These are phyloP conservation scores for Coenobita brevimanus DNA, from an alignment of 1,140 invertebrate species.

Conservation along the genomic window DNA sequence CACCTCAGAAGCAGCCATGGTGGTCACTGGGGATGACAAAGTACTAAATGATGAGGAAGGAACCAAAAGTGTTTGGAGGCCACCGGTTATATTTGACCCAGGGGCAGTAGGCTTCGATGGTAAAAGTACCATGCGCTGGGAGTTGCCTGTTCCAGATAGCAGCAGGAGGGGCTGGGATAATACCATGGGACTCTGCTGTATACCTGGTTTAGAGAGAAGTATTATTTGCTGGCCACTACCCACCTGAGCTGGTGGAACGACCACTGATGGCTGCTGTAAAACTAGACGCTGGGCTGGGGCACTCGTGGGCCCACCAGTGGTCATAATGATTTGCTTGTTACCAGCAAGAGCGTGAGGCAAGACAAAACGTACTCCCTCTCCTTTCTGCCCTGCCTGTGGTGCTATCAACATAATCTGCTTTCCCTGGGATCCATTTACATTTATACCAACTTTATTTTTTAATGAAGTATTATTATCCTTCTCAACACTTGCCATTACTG, in stretches of 20 bases:
- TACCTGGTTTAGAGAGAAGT: constrained; percentile 33
- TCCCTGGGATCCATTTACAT: not conserved
- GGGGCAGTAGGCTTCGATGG: not conserved
- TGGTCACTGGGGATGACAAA: too few species aligned
- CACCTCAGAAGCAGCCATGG: not conserved
- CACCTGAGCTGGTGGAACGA: constrained; percentile 40
- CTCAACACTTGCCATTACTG: not conserved
- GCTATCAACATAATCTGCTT: not conserved
- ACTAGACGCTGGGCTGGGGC: constrained; percentile 18
- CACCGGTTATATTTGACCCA: not conserved
- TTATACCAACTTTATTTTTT: constrained; percentile 9
- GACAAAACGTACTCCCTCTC: not conserved
- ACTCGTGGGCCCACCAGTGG: not conserved
- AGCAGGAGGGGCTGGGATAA: constrained; percentile 47
- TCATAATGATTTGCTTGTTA: too few species aligned
- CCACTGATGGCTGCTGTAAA: constrained; percentile 33
- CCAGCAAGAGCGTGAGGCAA: not conserved
- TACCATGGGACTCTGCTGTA: constrained; percentile 39
- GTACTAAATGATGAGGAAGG: not conserved
- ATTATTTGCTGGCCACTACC: constrained; percentile 33
- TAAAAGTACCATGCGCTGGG: constrained; percentile 40
- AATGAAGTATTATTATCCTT: not conserved
- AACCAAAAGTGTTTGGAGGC: constrained; percentile 27
- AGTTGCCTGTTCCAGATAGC: constrained; percentile 33
- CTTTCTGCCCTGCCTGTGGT: not conserved